Base-by-base conservation (phyloP, 2,113 vertebrate species). In the Steatornis caripensis region DNA sequence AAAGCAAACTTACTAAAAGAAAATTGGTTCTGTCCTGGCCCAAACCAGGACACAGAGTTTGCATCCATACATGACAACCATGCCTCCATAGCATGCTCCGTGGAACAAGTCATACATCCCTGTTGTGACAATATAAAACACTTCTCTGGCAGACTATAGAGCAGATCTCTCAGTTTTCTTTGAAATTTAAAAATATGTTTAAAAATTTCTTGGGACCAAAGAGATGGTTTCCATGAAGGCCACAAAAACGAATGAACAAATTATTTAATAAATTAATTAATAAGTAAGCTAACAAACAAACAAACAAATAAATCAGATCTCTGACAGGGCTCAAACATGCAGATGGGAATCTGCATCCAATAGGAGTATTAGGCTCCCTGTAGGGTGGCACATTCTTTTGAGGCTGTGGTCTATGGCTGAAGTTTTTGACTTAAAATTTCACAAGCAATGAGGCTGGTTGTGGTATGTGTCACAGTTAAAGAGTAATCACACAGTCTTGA, bases 11-110 rank as follows among this genome's bases (percentile, higher is more conserved):
- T n/a, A n/a, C n/a, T n/a, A n/a, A n/a, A n/a, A n/a, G n/a, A n/a
- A n/a, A n/a, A n/a, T n/a, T n/a, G n/a, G n/a, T n/a, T n/a, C n/a
- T n/a, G n/a, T n/a, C n/a, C n/a, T n/a, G n/a, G n/a, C n/a, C n/a
- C n/a, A n/a, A n/a, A n/a, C n/a, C n/a, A n/a, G n/a, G n/a, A n/a
- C n/a, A n/a, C n/a, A n/a, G n/a, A n/a, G n/a, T 41, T 46, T 64
- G 6, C 22, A 41, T n/a, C 2, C 20, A 70, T 34, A 48, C 7
- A 11, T 1, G 2, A 43, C 46, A 79, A 3, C 15, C 4, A 6
- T 46, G 22, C 5, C 37, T 84, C 57, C 7, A 9, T 1, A 2
- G 3, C 9, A 55, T 8, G 6, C 15, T 48, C 21, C 54, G 4
- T 51, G 23, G 16, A 82, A 60, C 6, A 29, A 1, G 26, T 45